Evolutionary conservation across 2,113 vertebrate species (phyloP), one percentile per base, ranked within the genome.

Genomic region (Pandion haliaetus): DNA sequence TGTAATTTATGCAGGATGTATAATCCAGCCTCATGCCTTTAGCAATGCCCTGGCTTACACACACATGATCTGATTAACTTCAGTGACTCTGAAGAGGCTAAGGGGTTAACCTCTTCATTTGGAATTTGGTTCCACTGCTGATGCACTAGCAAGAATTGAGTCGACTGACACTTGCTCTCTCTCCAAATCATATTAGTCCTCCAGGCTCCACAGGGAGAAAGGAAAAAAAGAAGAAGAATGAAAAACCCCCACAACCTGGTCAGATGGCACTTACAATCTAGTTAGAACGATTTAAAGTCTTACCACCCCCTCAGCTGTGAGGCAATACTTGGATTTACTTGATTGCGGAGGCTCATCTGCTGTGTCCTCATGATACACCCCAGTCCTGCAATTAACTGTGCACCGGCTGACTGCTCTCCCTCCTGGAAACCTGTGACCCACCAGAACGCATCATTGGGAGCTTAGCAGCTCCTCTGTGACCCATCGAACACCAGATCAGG

Each of bases 61-160:
- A 65, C 3, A 3, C 49, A 45, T 8, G 31, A 80, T 79, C 86
- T 91, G 86, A 91, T 85, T 95, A 84, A 96, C 65, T 66, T 69
- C 66, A 82, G 2, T 45, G 42, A 92, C 73, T 17, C 54, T 82
- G 74, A 40, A 86, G 92, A 85, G 74, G 78, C 31, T 91, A 82
- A 96, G 28, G 95, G 70, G 96, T 95, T 96, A 97, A 96, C 70
- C 17, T 76, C 70, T 82, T 82, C 70, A 73, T 82, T 88, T 69
- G 54, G 49, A 76, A 76, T 82, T 82, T 72, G 29, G 70, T 87
- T 94, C 90, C 74, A 69, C 47, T 82, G 83, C 72, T 67, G 59
- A 70, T 84, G 73, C 21, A 55, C 63, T 59, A 50, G 88, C 36
- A 92, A 91, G 95, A 96, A 94, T 44, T 91, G 70, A 96, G 73